phyloP scores from a whole-genome alignment of 2,888 invertebrate genomes.

The Abrostola tripartita region DNA sequence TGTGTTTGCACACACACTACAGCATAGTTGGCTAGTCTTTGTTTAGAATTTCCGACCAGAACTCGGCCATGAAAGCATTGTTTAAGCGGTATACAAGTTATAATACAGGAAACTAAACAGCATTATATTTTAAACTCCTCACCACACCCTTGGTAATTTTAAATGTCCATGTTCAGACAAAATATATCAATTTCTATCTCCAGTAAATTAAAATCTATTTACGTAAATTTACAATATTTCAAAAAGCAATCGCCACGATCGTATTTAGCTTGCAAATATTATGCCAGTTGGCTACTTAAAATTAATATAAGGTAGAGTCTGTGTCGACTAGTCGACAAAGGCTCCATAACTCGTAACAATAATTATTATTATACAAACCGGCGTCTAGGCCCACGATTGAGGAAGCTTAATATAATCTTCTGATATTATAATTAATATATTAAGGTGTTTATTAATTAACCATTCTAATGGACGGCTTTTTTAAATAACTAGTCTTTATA shows the following conservation, averaged over 20 bases:
- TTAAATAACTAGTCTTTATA: too few species aligned
- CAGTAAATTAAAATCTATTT: conserved; percentile 52
- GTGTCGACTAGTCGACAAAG: conserved; percentile 60
- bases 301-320: conserved; percentile 67
- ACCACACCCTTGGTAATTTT: not conserved
- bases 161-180: conserved; percentile 26
- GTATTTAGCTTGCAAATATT: conserved; percentile 64
- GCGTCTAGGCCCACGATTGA: conserved; percentile 40
- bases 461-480: too few species aligned
- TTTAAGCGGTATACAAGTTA: too few species aligned
- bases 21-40: too few species aligned
- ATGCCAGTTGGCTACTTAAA: conserved; percentile 62
- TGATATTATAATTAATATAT: too few species aligned
- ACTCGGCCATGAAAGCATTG: too few species aligned
- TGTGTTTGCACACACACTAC: too few species aligned
- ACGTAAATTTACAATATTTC: conserved; percentile 45
- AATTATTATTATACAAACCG: conserved; percentile 60
- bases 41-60: too few species aligned
- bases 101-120: conserved; percentile 1
- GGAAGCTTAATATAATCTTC: not conserved
- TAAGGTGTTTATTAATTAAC: too few species aligned
- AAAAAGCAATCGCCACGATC: conserved; percentile 56
- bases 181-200: conserved; percentile 17
- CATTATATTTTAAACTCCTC: not conserved
- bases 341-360: conserved; percentile 61